phyloP scores from a whole-genome alignment of 92 coral and sea anemone genomes.

The Epizoanthus rinbou region DNA sequence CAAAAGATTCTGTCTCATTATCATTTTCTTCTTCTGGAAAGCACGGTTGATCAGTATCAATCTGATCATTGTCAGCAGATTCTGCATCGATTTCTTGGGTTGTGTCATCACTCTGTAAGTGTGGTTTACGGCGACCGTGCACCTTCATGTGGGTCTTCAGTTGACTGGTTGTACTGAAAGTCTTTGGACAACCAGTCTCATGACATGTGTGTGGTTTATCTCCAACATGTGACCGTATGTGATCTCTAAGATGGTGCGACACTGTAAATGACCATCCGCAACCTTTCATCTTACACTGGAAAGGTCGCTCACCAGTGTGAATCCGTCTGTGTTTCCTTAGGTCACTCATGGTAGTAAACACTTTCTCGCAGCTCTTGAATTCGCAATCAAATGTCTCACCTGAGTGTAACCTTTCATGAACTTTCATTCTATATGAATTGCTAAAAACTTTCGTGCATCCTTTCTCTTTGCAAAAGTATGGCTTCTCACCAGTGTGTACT shows the following conservation, averaged over 20 bases:
- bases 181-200: slow-evolving; percentile 40
- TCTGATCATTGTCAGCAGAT: not conserved
- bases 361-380: slow-evolving; percentile 42
- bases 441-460: slow-evolving; percentile 47
- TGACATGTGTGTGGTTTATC: slow-evolving; percentile 42
- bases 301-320: slow-evolving; percentile 52
- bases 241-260: slow-evolving; percentile 51
- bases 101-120: not conserved
- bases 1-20: not conserved
- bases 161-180: slow-evolving; percentile 30
- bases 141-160: slow-evolving; percentile 40
- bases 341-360: slow-evolving; percentile 53
- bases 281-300: slow-evolving; percentile 42
- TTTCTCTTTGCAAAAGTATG: slow-evolving; percentile 39
- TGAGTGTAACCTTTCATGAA: slow-evolving; percentile 45
- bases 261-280: slow-evolving; percentile 43
- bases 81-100: not conserved
- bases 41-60: not conserved
- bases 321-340: slow-evolving; percentile 39
- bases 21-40: not conserved
- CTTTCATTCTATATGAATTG: slow-evolving; percentile 47
- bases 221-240: slow-evolving; percentile 48
- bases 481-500: slow-evolving; percentile 54
- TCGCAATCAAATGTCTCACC: slow-evolving; percentile 49
- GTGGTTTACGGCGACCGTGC: slow-evolving; percentile 25